Evolutionary conservation across 2,888 invertebrate species (phyloP), one percentile per base, ranked within the genome.

Genomic region (Rotaria macrura): DNA sequence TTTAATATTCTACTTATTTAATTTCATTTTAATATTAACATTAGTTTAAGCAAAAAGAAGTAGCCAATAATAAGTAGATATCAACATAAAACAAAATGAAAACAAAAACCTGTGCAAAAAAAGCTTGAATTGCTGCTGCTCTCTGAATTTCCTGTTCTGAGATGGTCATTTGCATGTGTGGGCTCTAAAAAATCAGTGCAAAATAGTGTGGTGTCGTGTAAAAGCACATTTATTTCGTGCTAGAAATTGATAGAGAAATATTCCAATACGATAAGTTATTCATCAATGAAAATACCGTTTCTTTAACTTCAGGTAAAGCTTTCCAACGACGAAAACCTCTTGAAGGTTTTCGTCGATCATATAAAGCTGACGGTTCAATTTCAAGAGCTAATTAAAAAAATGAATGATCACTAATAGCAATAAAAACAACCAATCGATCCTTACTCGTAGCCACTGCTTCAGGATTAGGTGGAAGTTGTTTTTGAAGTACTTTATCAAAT

Each of bases 281-380:
- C 6, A 20, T 65, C 20, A 10, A 79, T 40, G 25, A 40, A 7
- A 20, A n/a, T 43, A 79, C 79, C 79, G 43, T 43, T n/a, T 79
- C 43, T 79, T 43, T 79, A 12, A 79, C n/a, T 40, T 7, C 43
- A 23, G 85, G 85, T 49, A 84, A 84, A 38, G 65, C 57, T 84
- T 85, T 85, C 85, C 85, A 85, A 55, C 84, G 83, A 65, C 84
- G 83, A 20, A 84, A 40, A 34, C 85, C 85, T 34, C 65, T 47
- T 14, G 34, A 7, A 1, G 85, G 85, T 23, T 38, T 79, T 79
- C 10, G n/a, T 20, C 79, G 79, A 79, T 79, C 79, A n/a, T 20
- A 79, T 79, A 43, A 25, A 43, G 79, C 79, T 2, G 79, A 43
- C n/a, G 79, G 7, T 9, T 40, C 25, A 25, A 79, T 79, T 43